A percentile compares a stretch with the other conserved stretches of the same genome.
Conservation (phyloP, 2,797 vertebrate species). For the Crax fasciolata region DNA sequence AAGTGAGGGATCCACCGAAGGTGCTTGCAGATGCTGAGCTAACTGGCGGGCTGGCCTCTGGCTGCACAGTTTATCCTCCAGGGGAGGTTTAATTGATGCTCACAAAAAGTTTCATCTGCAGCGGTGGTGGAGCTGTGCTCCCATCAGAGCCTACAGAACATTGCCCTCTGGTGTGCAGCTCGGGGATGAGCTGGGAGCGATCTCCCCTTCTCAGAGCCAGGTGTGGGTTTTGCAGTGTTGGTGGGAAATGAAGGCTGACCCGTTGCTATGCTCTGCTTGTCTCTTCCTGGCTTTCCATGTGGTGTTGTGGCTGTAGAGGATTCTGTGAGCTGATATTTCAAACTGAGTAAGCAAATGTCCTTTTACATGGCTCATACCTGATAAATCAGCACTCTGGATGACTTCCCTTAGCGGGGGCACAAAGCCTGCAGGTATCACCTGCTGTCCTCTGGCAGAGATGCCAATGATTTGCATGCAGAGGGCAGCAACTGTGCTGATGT, state of each 20-base stretch:
- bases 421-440: background rate
- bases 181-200: rapidly evolving
- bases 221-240: rapidly evolving
- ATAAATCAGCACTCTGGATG: background rate
- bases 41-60: background rate
- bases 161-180: slow-evolving; percentile 49
- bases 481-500: background rate
- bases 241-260: background rate
- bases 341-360: rapidly evolving
- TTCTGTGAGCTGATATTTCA: background rate
- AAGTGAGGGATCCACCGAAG: background rate
- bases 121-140: background rate
- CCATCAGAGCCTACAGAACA: slow-evolving; percentile 17
- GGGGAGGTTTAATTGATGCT: background rate
- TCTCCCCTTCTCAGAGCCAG: rapidly evolving
- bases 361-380: background rate
- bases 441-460: rapidly evolving
- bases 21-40: background rate
- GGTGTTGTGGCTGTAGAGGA: background rate
- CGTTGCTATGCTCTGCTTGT: rapidly evolving
- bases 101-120: background rate
- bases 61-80: background rate
- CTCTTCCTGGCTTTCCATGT: rapidly evolving
- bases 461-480: too few species aligned
- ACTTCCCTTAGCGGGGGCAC: rapidly evolving